Evolutionary conservation across 2,113 vertebrate species (phyloP), one percentile per base, ranked within the genome.

Genomic region (Albula goreensis): DNA sequence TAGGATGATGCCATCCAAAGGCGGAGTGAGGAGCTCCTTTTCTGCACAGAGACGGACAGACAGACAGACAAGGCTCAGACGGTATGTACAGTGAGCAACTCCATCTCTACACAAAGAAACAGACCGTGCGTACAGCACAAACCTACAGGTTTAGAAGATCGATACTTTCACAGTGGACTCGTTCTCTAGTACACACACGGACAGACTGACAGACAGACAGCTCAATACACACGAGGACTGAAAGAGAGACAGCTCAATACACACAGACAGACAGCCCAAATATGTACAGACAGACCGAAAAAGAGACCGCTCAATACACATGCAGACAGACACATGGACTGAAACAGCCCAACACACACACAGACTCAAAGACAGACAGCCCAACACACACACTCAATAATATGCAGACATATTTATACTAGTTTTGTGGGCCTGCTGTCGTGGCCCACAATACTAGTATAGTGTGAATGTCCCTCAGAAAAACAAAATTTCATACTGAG

Each of bases 1-100:
- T 8, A 98, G 95, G 83, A 98, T 98, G 84, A 97, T 91, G 0
- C 97, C 96, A 0, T 97, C 96, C 85, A 98, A 92, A 0, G 96
- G 95, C 0, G 97, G 97, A 0, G 97, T 98, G 81, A 96, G 60
- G 78, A 98, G 81, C 91, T 98, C 97, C 78, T 82, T 93, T 70
- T 94, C 97, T 98, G 89, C 78, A 87, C 17, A 41, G 0, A 83
- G 51, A 86, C 13, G 79, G 66, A 25, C 31, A 78, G 60, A 88
- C 57, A 86, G 57, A 66, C 2, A 78, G 81, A 56, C 41, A 78
- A 11, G 85, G 53, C n/a, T 48, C 51, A 82, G 17, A 51, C 52
- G 82, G 80, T 17, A 49, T 50, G 50, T 53, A 87, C 13, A 70
- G 11, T 41, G 31, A 41, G 31, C 3, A 66, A 57, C 50, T 8